Base-by-base conservation (phyloP, 2,888 invertebrate species). In the Cryptophagus acutangulus region DNA sequence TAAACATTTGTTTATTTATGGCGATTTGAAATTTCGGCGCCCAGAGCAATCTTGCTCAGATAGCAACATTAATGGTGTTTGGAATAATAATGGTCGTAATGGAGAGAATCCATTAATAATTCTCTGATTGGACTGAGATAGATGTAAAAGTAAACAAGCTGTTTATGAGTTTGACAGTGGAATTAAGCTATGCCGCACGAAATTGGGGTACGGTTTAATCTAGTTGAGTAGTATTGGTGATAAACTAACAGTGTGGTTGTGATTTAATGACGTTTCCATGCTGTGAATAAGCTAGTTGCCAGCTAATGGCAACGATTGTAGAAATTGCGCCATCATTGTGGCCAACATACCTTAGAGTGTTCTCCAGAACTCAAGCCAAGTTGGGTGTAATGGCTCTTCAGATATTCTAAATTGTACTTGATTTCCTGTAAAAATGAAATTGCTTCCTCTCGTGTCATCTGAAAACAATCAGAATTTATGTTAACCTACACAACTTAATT, bases 401-500 rank as follows among this genome's bases (percentile, higher is more conserved):
- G 70, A 59, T 81, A 81, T 52, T 83, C 81, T 57, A 87, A 76
- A 52, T 84, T 82, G 58, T 79, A 75, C 58, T 85, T 84, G 54
- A 87, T 85, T 60, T 85, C 84, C 63, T 84, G 82, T 13, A 87
- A 69, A 63, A 85, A 87, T 29, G 75, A 74, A 31, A 86, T 78
- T 1, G 86, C 86, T 62, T 82, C 84, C 63, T 85, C 84, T 35
- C 83, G 78, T 8, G 78, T 72, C 77, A 86, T 83, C 86, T 87
- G 47, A 26, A 55, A 57, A 12, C 41, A 33, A 29, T 17, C 9
- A 26, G 9, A 26, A 26, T 26, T 8, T n/a, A n/a, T n/a, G n/a
- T n/a, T n/a, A n/a, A n/a, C n/a, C n/a, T n/a, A n/a, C n/a, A n/a
- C n/a, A n/a, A n/a, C n/a, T n/a, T n/a, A n/a, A n/a, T n/a, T n/a